phyloP scores from a whole-genome alignment of 2,113 vertebrate species.

The Rhea americana region DNA sequence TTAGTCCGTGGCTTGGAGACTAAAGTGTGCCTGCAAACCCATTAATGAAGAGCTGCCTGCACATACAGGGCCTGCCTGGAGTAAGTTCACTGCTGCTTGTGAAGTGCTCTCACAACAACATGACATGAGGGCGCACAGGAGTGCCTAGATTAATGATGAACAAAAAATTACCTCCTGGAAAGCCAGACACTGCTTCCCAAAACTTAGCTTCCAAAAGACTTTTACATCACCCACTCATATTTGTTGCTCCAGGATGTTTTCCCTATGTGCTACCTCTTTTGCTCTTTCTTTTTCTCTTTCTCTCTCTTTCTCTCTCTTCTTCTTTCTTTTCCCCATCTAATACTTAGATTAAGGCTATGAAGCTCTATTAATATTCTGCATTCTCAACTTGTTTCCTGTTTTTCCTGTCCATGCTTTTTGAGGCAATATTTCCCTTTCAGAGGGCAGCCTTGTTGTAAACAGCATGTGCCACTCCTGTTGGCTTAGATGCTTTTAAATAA shows the following conservation, averaged over 20 bases:
- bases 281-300: background rate
- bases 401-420: background rate
- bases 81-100: background rate
- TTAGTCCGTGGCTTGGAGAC: background rate
- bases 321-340: background rate
- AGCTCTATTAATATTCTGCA: background rate
- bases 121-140: background rate
- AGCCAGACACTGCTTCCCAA: background rate
- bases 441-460: constrained; percentile 43
- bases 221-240: background rate
- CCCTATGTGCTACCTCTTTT: background rate
- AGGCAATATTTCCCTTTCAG: background rate
- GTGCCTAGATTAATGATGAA: constrained; percentile 40
- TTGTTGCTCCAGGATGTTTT: background rate
- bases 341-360: background rate
- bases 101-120: background rate
- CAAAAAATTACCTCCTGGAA: constrained; percentile 43
- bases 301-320: background rate
- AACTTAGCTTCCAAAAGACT: background rate
- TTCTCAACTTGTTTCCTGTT: background rate
- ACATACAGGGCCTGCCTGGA: background rate
- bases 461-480: constrained; percentile 36
- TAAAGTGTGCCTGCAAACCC: background rate
- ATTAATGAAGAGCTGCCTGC: background rate
- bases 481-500: constrained; percentile 57